These are phyloP conservation scores for Melipona quadrifasciata DNA, from an alignment of 1,140 invertebrate species.

Conservation along the genomic window DNA sequence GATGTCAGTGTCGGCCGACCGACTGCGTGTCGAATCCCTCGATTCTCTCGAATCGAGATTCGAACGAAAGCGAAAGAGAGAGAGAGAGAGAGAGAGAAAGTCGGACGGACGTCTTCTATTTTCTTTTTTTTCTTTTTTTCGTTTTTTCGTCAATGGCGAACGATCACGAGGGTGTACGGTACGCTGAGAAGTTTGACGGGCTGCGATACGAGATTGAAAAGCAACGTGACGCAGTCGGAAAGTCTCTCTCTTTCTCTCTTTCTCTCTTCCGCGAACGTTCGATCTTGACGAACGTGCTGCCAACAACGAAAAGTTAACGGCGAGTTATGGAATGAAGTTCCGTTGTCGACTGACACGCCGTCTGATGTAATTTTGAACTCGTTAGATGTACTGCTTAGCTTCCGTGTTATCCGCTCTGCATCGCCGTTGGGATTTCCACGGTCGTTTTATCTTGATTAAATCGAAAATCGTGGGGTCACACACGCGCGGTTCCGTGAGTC, in stretches of 20 bases:
- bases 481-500: too few species aligned
- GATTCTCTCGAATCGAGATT: too few species aligned
- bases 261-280: background rate
- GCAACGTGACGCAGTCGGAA: background rate
- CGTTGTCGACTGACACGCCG: background rate
- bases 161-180: background rate
- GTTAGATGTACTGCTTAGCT: slow-evolving; percentile 19
- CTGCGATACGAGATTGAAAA: background rate
- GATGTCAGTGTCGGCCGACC: slow-evolving; percentile 8
- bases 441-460: slow-evolving; percentile 50
- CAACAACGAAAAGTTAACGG: background rate
- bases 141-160: background rate
- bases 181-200: background rate
- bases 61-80: background rate
- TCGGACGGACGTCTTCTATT: too few species aligned
- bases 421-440: slow-evolving; percentile 37
- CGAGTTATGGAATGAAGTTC: slow-evolving; percentile 15
- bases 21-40: too few species aligned
- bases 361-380: slow-evolving; percentile 55
- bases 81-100: too few species aligned
- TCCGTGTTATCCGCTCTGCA: slow-evolving; percentile 39
- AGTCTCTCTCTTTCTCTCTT: background rate
- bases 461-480: slow-evolving; percentile 39
- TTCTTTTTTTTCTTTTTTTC: background rate
- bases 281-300: background rate